Evolutionary conservation across 2,888 invertebrate species (phyloP), one percentile per base, ranked within the genome.

Genomic region (Elgonia sp.): DNA sequence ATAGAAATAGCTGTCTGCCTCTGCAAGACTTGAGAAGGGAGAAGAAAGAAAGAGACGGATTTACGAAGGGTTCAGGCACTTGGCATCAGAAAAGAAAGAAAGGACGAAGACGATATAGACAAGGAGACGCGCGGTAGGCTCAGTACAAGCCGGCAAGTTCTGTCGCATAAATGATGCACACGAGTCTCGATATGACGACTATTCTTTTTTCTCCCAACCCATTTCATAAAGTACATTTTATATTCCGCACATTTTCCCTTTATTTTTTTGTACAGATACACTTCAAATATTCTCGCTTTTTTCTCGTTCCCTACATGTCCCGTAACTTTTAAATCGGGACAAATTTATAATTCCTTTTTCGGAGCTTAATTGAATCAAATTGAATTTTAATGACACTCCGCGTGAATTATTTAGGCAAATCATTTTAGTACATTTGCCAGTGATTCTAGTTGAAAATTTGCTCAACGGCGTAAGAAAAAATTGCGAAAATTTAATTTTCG

Each of bases 1-100:
- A 93, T 93, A 93, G 93, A 93, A 93, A 92, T 92, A 92, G 91
- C 90, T 89, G 89, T 89, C 86, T 85, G 82, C 86, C 83, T 86
- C 42, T 57, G 79, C 67, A 50, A 42, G 79, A 62, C 73, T 75
- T 55, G 72, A 65, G 65, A 10, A 81, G 82, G 84, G 82, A 77
- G 76, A 83, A 69, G 89, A 80, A 85, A 89, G 76, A 89, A 88
- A 89, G 87, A 84, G 84, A 79, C 55, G 77, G 85, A 86, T 84
- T 72, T 46, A 55, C 73, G 73, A 83, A 88, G 83, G 73, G 85
- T 65, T 72, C 67, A 20, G 55, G 37, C 55, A 62, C 67, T 77
- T 39, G 77, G 55, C 46, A 46, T 65, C 67, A 65, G 75, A 67
- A 50, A 84, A 81, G 70, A 82, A 86, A 70, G 62, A 72, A 69